Evolutionary conservation across 1,140 invertebrate species (phyloP).

Genomic region (Drosophila willistoni): DNA sequence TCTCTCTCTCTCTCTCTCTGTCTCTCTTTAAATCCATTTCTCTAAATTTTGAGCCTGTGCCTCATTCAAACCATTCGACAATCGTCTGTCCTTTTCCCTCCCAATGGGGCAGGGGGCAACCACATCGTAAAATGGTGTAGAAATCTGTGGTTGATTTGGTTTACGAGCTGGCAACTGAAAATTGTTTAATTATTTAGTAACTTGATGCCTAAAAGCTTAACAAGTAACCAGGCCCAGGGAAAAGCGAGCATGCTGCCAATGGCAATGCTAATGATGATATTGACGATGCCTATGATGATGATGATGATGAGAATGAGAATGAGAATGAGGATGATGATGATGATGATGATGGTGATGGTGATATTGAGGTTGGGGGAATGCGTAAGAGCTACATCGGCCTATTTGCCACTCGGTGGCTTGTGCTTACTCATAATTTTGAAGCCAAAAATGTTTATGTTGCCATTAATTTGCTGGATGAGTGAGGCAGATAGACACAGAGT

Average conservation of each 20-base stretch:
- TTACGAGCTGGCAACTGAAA: constrained; percentile 52
- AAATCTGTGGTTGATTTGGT: constrained; percentile 53
- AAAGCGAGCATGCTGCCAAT: constrained; percentile 20
- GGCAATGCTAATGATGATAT: constrained; percentile 53
- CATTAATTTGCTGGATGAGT: constrained; percentile 50
- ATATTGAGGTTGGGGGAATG: background rate
- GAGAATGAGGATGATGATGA: background rate
- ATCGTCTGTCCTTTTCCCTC: background rate
- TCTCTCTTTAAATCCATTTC: too few species aligned
- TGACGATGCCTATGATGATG: constrained; percentile 7
- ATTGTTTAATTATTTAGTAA: constrained; percentile 77
- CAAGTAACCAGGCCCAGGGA: constrained; percentile 40
- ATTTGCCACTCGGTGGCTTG: background rate
- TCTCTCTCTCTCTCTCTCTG: too few species aligned
- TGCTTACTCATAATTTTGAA: constrained; percentile 56
- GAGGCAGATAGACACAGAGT: constrained; percentile 5
- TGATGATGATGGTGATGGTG: background rate
- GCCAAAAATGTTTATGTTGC: constrained; percentile 66
- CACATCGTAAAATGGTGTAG: constrained; percentile 11
- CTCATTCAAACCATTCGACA: too few species aligned
- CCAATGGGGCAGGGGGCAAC: background rate
- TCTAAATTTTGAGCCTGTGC: too few species aligned
- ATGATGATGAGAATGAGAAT: too few species aligned
- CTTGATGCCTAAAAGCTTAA: constrained; percentile 63
- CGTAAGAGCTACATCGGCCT: background rate